Percentiles rank a stretch among this genome's conserved stretches.
Conservation (phyloP, 2,888 invertebrate genomes). For the Pristionchus maxplancki region DNA sequence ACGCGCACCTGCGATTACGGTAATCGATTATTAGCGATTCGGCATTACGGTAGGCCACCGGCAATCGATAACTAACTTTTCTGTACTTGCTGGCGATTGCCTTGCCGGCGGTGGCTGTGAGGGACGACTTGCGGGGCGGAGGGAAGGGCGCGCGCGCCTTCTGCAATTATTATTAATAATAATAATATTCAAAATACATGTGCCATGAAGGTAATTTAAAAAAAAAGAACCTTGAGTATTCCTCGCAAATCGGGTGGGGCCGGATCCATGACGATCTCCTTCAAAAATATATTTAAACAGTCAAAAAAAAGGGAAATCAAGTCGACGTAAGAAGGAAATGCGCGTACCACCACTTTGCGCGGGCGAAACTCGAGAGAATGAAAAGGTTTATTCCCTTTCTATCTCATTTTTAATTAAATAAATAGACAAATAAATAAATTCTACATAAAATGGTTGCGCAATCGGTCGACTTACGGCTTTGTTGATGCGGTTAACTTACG, state of each 20-base stretch:
- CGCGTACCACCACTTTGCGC: background rate
- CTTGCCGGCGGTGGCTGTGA: background rate
- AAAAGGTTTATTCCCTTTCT: too few species aligned
- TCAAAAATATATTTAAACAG: background rate
- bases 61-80: background rate
- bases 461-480: too few species aligned
- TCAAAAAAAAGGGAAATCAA: background rate
- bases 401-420: too few species aligned
- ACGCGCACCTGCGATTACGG: background rate
- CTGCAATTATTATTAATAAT: background rate
- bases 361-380: background rate
- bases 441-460: too few species aligned
- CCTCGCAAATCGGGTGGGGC: background rate
- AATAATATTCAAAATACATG: background rate
- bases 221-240: background rate
- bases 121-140: slow-evolving; percentile 1
- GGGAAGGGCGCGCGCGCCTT: background rate
- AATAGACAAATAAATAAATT: too few species aligned
- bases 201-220: background rate
- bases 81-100: background rate
- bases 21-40: background rate
- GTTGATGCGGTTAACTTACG: too few species aligned
- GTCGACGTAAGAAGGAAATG: background rate
- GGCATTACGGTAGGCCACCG: background rate
- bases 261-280: background rate